A percentile compares a stretch with the other conserved stretches of the same genome.
These are phyloP conservation scores for Anoplophora glabripennis DNA, from an alignment of 1,140 invertebrate genomes.

Conservation along the genomic window DNA sequence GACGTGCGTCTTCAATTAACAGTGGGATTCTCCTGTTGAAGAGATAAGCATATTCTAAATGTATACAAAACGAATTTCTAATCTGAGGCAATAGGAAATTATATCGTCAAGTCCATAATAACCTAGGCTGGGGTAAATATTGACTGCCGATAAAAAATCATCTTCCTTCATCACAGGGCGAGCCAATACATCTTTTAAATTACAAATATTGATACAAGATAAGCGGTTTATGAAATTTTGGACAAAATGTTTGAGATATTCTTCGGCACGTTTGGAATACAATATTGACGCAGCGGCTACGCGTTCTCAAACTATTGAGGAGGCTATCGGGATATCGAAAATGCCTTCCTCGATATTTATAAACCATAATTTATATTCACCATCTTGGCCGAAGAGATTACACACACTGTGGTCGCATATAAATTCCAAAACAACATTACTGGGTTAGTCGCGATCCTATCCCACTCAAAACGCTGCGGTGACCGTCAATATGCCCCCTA, in stretches of 20 bases:
- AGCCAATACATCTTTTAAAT: constrained; percentile 44
- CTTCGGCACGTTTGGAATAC: constrained; percentile 39
- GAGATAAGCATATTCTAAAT: no score
- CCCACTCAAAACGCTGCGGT: not conserved
- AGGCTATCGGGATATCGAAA: constrained; percentile 27
- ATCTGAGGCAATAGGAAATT: no score
- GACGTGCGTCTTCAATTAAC: no score
- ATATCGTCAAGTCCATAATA: no score
- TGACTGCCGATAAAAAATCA: not conserved
- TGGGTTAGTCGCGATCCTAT: constrained; percentile 1
- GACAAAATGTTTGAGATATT: constrained; percentile 47
- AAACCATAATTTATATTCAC: constrained; percentile 37
- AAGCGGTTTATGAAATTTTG: constrained; percentile 47
- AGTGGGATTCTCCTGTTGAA: no score
- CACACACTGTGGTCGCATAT: constrained; percentile 19
- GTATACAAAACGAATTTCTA: no score
- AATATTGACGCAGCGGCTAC: constrained; percentile 24
- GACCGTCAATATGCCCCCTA: not conserved
- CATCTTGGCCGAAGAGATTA: constrained; percentile 34
- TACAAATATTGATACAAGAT: constrained; percentile 50
- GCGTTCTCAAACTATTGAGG: constrained; percentile 2
- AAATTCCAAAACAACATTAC: constrained; percentile 9
- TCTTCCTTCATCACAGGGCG: constrained; percentile 20
- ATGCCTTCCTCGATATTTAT: constrained; percentile 37
- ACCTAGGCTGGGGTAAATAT: no score